Conservation (phyloP, 2,888 invertebrate species). For the Empis stercorea region DNA sequence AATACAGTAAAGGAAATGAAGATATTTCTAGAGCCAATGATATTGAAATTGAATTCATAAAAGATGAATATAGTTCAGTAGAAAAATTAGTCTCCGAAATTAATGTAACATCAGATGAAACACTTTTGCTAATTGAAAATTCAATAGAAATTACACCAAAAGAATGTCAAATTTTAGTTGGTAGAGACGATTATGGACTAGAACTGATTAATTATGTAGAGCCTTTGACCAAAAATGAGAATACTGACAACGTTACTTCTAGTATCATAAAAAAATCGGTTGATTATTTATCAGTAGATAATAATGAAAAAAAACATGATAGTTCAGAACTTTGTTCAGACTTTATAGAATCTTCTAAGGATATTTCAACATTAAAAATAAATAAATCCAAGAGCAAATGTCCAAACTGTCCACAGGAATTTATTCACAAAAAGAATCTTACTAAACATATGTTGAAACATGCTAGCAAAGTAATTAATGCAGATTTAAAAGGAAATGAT, state of each 20-base stretch:
- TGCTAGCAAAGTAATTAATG: slow-evolving; percentile 29
- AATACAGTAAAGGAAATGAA: not conserved
- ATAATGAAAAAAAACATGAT: not conserved
- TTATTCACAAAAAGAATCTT: slow-evolving; percentile 35
- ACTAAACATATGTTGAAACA: slow-evolving; percentile 31
- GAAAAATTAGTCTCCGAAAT: not conserved
- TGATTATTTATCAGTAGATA: not conserved
- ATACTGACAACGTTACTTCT: not conserved
- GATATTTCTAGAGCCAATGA: too few species aligned
- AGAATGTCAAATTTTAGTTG: too few species aligned
- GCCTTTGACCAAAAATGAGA: not conserved
- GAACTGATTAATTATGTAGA: too few species aligned
- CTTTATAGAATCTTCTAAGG: not conserved
- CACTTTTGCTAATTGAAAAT: not conserved
- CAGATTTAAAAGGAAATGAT: slow-evolving; percentile 19
- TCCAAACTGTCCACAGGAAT: slow-evolving; percentile 26
- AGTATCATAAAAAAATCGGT: not conserved
- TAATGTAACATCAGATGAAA: not conserved
- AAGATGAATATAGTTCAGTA: not conserved
- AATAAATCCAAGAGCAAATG: slow-evolving; percentile 11
- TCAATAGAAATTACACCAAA: too few species aligned
- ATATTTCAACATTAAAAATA: not conserved
- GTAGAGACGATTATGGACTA: too few species aligned
- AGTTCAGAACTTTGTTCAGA: not conserved
- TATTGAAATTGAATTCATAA: not conserved